Conservation (phyloP, 1,140 invertebrate genomes). For the Euura saliciscinereae region DNA sequence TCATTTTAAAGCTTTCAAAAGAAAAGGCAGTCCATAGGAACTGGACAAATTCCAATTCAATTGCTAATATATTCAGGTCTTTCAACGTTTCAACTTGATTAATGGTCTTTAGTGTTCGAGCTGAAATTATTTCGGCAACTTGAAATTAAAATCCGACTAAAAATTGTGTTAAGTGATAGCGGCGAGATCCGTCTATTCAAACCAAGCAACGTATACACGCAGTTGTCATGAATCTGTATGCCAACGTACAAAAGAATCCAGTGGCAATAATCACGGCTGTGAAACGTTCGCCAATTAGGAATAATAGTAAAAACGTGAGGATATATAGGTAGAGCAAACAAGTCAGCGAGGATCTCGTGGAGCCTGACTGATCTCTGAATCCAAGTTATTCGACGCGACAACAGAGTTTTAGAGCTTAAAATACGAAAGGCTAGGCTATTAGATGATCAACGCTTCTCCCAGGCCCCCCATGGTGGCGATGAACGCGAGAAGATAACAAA, state of each 20-base stretch:
- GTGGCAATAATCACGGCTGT: no score
- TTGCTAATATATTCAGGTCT: constrained; percentile 2
- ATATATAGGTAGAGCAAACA: not conserved
- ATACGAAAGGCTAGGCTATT: not conserved
- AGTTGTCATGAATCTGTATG: no score
- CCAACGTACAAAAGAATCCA: not conserved
- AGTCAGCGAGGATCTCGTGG: not conserved
- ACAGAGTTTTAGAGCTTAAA: not conserved
- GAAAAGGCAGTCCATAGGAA: not conserved
- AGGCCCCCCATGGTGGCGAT: not conserved
- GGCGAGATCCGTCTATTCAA: no score
- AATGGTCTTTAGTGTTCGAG: not conserved
- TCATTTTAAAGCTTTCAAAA: not conserved
- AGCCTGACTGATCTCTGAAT: not conserved
- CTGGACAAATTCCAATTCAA: constrained; percentile 1
- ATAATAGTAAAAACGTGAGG: not conserved
- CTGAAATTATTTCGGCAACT: no score
- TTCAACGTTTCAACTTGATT: not conserved
- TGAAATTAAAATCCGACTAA: no score
- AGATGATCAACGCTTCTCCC: not conserved
- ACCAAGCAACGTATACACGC: no score
- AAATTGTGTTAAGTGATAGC: no score
- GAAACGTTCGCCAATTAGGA: not conserved
- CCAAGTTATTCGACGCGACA: not conserved
- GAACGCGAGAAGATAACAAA: constrained; percentile 7